Conservation (phyloP, 2,797 vertebrate species). For the Lophius americanus region DNA sequence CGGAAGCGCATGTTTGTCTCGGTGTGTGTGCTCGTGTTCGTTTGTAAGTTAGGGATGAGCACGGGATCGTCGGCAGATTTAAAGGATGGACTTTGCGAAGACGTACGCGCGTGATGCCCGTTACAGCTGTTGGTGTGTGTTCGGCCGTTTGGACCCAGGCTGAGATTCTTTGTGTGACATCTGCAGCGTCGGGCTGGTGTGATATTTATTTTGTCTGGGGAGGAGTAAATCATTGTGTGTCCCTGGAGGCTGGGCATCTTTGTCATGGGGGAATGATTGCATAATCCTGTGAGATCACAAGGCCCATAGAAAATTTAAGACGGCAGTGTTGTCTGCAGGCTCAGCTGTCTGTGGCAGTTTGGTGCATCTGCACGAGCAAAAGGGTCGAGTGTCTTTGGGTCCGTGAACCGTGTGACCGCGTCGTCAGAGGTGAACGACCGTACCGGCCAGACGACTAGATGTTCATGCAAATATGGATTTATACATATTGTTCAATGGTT, state of each 20-base stretch:
- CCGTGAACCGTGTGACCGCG: slow-evolving; percentile 35
- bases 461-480: slow-evolving; percentile 33
- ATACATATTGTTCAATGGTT: slow-evolving; percentile 45
- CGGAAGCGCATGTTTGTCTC: slow-evolving; percentile 48
- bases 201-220: slow-evolving; percentile 67
- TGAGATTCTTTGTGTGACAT: slow-evolving; percentile 47
- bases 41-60: slow-evolving; percentile 29
- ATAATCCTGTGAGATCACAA: slow-evolving; percentile 75
- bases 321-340: slow-evolving; percentile 65
- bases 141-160: slow-evolving; percentile 50
- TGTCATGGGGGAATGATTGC: slow-evolving; percentile 74
- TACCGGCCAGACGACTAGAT: slow-evolving; percentile 1
- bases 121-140: slow-evolving; percentile 7
- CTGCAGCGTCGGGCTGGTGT: slow-evolving; percentile 57
- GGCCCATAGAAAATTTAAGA: slow-evolving; percentile 75
- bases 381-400: slow-evolving; percentile 16
- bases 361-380: slow-evolving; percentile 51
- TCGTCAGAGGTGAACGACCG: slow-evolving; percentile 13
- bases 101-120: slow-evolving; percentile 22
- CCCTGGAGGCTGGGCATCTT: slow-evolving; percentile 68
- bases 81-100: slow-evolving; percentile 31
- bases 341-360: slow-evolving; percentile 65
- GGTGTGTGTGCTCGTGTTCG: slow-evolving; percentile 24
- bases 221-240: slow-evolving; percentile 64
- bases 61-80: slow-evolving; percentile 28